phyloP scores from a whole-genome alignment of 2,113 vertebrate genomes.

The Phrynocephalus versicolor region DNA sequence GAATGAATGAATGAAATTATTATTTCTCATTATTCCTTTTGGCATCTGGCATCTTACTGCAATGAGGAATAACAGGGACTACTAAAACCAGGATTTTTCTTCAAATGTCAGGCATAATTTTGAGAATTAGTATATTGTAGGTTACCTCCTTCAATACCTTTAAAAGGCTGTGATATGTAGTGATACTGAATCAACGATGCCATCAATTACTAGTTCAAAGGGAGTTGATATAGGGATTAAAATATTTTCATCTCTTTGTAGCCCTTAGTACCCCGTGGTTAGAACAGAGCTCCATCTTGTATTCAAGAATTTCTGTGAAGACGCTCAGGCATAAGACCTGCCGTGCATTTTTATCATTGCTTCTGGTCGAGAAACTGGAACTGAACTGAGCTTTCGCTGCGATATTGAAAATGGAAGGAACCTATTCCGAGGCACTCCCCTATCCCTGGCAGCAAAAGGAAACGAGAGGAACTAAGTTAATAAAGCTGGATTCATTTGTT shows the following conservation, averaged over 20 bases:
- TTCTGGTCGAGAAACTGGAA: background rate
- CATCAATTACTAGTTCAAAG: background rate
- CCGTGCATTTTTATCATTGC: background rate
- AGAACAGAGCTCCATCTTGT: background rate
- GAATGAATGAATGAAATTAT: too few species aligned
- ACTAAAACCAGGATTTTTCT: too few species aligned
- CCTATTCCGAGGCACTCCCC: constrained; percentile 12
- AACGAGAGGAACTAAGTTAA: constrained; percentile 13
- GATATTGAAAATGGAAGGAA: background rate
- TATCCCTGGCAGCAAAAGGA: constrained; percentile 9
- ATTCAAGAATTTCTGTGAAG: background rate
- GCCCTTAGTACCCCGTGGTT: background rate
- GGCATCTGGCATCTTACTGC: background rate
- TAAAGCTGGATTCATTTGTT: constrained; percentile 8
- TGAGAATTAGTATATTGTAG: background rate
- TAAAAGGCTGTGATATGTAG: background rate
- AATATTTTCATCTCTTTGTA: background rate
- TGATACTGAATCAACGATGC: background rate
- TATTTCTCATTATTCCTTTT: background rate
- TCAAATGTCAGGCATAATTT: too few species aligned
- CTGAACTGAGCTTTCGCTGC: background rate
- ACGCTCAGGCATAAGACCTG: background rate
- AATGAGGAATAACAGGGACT: background rate
- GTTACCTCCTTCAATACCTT: background rate
- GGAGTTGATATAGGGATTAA: background rate